Base-by-base conservation (phyloP, 2,888 invertebrate species). In the Steinernema carpocapsae region DNA sequence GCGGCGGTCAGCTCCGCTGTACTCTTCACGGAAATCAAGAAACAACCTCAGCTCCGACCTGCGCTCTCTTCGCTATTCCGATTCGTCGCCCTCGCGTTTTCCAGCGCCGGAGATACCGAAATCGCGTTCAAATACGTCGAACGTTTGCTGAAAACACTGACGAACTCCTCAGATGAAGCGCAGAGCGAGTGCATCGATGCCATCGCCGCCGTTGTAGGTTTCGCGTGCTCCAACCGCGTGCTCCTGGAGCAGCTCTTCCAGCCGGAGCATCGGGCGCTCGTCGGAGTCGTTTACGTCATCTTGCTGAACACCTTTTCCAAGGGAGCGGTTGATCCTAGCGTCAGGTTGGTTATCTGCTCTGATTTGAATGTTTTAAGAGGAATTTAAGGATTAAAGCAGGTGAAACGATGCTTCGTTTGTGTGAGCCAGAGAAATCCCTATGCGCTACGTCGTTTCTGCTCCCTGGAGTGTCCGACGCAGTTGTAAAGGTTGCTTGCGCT, bases 41-140 rank as follows among this genome's bases (percentile, higher is more conserved):
- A 56, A 17, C 22, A 56, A 4, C 56, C 56, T 2, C 4, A 7
- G 22, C 56, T 56, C 6, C 56, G 17, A 2, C n/a, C 56, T 7
- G 22, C 56, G 4, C 12, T 26, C 14, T 56, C 56, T 7, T 17
- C 3, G 12, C 26, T 56, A 4, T 26, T 56, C 17, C 19, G 56
- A 26, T 56, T 56, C 26, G 56, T 56, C 4, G 6, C 56, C 24
- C 6, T 24, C 17, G 56, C 26, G 7, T 56, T 56, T 17, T 56
- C 56, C 22, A 6, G n/a, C 12, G 26, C 19, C 7, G 56, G 26
- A 22, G 22, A 22, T 26, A 24, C 6, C 3, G 56, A 10, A 24
- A 22, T 56, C 24, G 26, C 56, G 6, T 56, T 56, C 26, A 56
- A 2, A 24, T 56, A 56, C 56, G 17, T 56, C 26, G 56, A 56